Conservation (phyloP, 2,888 invertebrate species). For the Sylvicola fuscatus region DNA sequence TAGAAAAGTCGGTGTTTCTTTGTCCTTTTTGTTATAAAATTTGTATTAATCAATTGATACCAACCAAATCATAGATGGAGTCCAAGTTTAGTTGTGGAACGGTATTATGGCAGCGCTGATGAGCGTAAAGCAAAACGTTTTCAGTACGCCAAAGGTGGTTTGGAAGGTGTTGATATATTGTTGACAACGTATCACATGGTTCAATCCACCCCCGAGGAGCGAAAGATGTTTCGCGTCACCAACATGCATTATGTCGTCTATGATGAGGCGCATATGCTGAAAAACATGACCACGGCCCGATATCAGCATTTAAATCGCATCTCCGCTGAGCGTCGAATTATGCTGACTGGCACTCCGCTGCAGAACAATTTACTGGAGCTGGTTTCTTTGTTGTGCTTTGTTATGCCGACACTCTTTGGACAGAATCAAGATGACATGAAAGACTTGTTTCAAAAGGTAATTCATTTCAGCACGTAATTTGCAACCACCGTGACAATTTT, state of each 20-base stretch:
- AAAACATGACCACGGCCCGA: constrained; percentile 87
- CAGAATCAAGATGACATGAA: constrained; percentile 74
- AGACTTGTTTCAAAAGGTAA: constrained; percentile 64
- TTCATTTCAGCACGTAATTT: constrained; percentile 28
- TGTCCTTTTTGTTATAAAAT: background rate
- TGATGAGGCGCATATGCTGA: constrained; percentile 96
- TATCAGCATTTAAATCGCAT: constrained; percentile 77
- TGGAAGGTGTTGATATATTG: constrained; percentile 60
- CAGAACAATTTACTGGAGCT: constrained; percentile 91
- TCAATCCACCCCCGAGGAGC: constrained; percentile 66
- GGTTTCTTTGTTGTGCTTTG: constrained; percentile 87
- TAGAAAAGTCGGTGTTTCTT: constrained; percentile 24
- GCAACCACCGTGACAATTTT: background rate
- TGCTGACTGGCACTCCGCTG: constrained; percentile 87
- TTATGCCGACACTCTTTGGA: constrained; percentile 89
- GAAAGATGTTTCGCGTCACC: constrained; percentile 76
- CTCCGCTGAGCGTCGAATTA: constrained; percentile 66
- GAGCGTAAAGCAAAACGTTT: constrained; percentile 60
- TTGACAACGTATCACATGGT: constrained; percentile 49
- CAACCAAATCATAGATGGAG: constrained; percentile 38
- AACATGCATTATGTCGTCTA: constrained; percentile 83
- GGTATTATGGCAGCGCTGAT: constrained; percentile 76
- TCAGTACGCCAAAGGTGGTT: constrained; percentile 48
- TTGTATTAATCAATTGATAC: background rate
- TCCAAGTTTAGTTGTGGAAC: constrained; percentile 52